Percentiles rank a stretch among this genome's conserved stretches.
These are phyloP conservation scores for Hecatera dysodea DNA, from an alignment of 2,888 invertebrate species.

Conservation along the genomic window DNA sequence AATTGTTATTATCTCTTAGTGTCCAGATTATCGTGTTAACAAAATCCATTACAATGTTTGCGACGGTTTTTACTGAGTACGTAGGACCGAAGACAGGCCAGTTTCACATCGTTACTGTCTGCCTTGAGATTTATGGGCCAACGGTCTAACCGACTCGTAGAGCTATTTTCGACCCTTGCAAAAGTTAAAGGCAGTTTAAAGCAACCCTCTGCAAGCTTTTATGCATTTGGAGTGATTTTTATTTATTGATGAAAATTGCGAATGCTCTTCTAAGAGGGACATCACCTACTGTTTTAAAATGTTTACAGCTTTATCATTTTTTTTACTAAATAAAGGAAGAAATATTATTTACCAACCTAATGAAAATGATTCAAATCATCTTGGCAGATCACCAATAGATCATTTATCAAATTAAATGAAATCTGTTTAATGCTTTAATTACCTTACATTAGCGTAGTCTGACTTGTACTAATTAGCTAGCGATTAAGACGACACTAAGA, in stretches of 20 bases:
- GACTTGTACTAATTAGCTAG: slow-evolving; percentile 4
- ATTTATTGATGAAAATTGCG: slow-evolving; percentile 64
- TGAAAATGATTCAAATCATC: neutral
- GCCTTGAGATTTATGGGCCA: slow-evolving; percentile 72
- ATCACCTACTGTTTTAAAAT: slow-evolving; percentile 11
- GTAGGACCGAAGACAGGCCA: slow-evolving; percentile 66
- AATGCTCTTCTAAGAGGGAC: slow-evolving; percentile 39
- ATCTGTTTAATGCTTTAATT: neutral
- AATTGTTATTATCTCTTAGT: slow-evolving; percentile 51
- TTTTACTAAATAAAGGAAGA: neutral
- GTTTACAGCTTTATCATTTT: neutral
- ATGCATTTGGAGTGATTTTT: slow-evolving; percentile 59
- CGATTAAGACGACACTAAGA: neutral
- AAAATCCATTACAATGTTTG: slow-evolving; percentile 68
- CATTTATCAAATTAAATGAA: neutral
- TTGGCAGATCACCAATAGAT: neutral
- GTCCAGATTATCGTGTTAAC: slow-evolving; percentile 61
- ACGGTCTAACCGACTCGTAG: slow-evolving; percentile 67
- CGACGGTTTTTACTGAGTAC: slow-evolving; percentile 64
- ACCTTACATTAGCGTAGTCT: neutral
- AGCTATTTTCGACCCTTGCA: slow-evolving; percentile 69
- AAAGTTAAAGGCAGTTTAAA: slow-evolving; percentile 74
- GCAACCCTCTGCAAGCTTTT: slow-evolving; percentile 60
- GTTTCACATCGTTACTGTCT: slow-evolving; percentile 76
- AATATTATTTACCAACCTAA: neutral